A percentile compares a stretch with the other conserved stretches of the same genome.
These are phyloP conservation scores for Threskiornis aethiopicus DNA, from an alignment of 2,797 vertebrate species.

Conservation along the genomic window DNA sequence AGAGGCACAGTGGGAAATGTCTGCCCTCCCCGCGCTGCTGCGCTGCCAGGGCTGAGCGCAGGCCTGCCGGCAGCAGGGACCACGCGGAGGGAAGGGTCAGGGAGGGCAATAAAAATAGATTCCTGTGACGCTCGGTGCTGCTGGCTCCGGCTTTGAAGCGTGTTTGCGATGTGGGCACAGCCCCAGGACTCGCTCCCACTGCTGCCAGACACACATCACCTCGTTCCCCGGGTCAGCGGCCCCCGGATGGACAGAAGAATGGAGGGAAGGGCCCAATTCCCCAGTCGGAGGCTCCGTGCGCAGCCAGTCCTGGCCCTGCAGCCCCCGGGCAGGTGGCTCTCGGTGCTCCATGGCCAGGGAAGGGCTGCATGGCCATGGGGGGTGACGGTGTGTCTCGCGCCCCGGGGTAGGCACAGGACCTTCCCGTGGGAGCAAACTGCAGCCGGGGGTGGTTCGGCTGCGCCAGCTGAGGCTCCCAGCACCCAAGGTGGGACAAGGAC, in stretches of 20 bases:
- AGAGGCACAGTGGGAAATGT: background rate
- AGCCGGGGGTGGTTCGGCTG: background rate
- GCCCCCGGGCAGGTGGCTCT: accelerated
- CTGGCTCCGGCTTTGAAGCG: background rate
- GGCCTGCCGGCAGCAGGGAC: background rate
- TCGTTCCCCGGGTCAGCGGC: background rate
- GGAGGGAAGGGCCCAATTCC: background rate
- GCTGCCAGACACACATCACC: background rate
- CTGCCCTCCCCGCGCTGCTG: background rate
- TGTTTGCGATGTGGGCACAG: background rate
- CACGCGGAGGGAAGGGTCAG: background rate
- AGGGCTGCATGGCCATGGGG: accelerated
- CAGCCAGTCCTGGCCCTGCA: accelerated
- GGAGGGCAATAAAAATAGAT: background rate
- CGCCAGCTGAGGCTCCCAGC: background rate
- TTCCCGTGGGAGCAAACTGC: background rate
- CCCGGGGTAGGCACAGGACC: background rate
- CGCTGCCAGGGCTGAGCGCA: background rate
- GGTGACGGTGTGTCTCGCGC: accelerated
- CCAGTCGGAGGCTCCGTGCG: accelerated
- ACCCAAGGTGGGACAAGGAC: background rate
- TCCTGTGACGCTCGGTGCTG: background rate
- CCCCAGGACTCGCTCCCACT: background rate
- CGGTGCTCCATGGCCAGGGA: background rate
- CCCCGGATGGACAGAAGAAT: background rate